Base-by-base conservation (phyloP, 1,140 invertebrate genomes). In the Steinernema khuongi region DNA sequence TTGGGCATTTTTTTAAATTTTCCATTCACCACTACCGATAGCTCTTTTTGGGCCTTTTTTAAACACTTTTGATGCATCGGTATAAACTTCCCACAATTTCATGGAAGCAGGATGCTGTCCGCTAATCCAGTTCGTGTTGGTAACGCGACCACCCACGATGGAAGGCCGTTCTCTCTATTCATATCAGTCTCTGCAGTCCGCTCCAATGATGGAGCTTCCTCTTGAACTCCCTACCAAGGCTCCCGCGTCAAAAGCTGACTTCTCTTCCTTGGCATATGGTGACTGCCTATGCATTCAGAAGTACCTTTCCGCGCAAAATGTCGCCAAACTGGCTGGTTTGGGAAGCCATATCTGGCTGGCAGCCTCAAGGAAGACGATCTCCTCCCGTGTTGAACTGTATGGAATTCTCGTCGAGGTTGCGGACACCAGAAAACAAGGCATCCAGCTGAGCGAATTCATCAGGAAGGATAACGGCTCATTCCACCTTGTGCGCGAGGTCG, bases 1-100 rank as follows among this genome's bases (percentile, higher is more conserved):
- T 2, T 75, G 74, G 74, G 74, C 75, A 77, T 41, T 41, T 41
- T 41, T 41, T 41, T 41, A 7, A 41, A 11, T 7, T 41, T 41
- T 41, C n/a, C n/a, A 11, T 41, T 41, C 7, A 11, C 7, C 36
- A 11, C 7, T 41, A 11, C n/a, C n/a, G n/a, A 41, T 41, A 11
- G 7, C n/a, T 7, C 36, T 41, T 41, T 41, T 41, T 41, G 7
- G 36, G n/a, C n/a, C 36, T 41, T 7, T 41, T 41, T 41, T 41
- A 41, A 41, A n/a, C n/a, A n/a, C n/a, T n/a, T 41, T 41, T 41
- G 36, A n/a, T 7, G 7, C n/a, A 41, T 7, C 36, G n/a, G n/a
- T n/a, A 41, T n/a, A 41, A 41, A 41, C 7, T n/a, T 7, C 7
- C n/a, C n/a, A 41, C 7, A 41, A 41, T 7, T n/a, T n/a, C n/a